Conservation (phyloP, 2,888 invertebrate genomes). For the Bombylius discolor region DNA sequence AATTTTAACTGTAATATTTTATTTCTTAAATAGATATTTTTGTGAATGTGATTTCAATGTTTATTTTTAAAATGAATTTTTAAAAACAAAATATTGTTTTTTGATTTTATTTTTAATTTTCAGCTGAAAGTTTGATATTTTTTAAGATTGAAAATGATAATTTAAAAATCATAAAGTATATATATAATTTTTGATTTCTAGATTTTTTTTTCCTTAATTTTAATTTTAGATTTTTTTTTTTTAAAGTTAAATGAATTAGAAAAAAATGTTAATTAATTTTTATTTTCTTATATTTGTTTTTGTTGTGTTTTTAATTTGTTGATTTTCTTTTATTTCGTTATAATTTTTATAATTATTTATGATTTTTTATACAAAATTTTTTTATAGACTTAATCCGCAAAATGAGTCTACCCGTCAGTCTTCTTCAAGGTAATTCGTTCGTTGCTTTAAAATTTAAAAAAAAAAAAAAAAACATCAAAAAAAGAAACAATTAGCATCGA, state of each 20-base stretch:
- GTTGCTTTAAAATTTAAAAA: not conserved
- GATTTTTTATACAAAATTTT: slow-evolving; percentile 23
- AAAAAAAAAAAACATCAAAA: too few species aligned
- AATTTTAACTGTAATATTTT: too few species aligned
- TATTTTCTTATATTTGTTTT: not conserved
- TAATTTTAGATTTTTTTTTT: not conserved
- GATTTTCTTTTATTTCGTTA: slow-evolving; percentile 11
- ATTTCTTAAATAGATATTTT: too few species aligned
- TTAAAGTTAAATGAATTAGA: not conserved
- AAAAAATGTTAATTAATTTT: not conserved
- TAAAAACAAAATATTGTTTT: too few species aligned
- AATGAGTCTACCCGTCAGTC: slow-evolving; percentile 29
- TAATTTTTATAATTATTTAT: slow-evolving; percentile 16
- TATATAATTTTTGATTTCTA: too few species aligned
- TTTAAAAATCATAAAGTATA: too few species aligned
- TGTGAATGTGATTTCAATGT: too few species aligned
- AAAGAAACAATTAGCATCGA: not conserved
- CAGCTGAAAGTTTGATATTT: too few species aligned
- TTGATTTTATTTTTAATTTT: too few species aligned
- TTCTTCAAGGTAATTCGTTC: slow-evolving; percentile 29
- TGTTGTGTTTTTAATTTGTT: not conserved
- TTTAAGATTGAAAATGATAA: too few species aligned
- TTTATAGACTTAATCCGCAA: slow-evolving; percentile 37
- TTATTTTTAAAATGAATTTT: too few species aligned
- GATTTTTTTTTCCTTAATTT: not conserved